Percentiles rank a stretch among this genome's conserved stretches.
These are phyloP conservation scores for Therioaphis trifolii DNA, from an alignment of 2,888 invertebrate genomes.

Conservation along the genomic window DNA sequence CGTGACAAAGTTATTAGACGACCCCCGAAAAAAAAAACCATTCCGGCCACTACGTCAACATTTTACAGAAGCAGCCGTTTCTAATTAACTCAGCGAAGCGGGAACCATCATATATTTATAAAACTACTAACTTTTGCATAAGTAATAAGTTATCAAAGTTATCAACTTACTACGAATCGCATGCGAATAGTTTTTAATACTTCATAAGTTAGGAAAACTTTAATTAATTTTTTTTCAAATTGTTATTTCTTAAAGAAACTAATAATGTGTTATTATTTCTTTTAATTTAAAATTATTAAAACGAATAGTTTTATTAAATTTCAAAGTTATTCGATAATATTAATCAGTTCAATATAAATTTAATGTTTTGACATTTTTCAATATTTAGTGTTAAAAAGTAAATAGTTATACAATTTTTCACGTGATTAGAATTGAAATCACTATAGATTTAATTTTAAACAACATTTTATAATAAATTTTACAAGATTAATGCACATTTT, in stretches of 20 bases:
- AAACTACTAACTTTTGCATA: slow-evolving; percentile 14
- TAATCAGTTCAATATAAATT: too few species aligned
- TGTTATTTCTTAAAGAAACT: too few species aligned
- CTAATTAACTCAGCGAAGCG: slow-evolving; percentile 32
- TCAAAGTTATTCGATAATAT: too few species aligned
- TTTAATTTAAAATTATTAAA: background rate
- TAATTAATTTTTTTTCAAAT: slow-evolving; percentile 23
- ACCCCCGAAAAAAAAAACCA: slow-evolving; percentile 39
- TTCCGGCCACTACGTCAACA: slow-evolving; percentile 11
- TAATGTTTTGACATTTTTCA: too few species aligned
- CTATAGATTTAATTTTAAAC: too few species aligned
- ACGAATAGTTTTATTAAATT: background rate
- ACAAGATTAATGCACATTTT: too few species aligned
- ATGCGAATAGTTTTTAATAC: background rate
- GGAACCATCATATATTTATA: slow-evolving; percentile 1
- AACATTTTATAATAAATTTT: background rate
- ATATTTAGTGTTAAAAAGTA: too few species aligned
- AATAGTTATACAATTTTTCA: too few species aligned
- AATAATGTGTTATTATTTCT: background rate
- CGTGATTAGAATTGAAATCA: too few species aligned
- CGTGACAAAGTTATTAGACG: slow-evolving; percentile 53
- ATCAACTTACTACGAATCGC: background rate
- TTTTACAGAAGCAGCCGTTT: slow-evolving; percentile 43
- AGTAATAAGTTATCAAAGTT: slow-evolving; percentile 22
- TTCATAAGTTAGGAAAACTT: background rate